These are phyloP conservation scores for Eidolon dupreanum DNA, from an alignment of 2,797 vertebrate genomes.

Conservation along the genomic window DNA sequence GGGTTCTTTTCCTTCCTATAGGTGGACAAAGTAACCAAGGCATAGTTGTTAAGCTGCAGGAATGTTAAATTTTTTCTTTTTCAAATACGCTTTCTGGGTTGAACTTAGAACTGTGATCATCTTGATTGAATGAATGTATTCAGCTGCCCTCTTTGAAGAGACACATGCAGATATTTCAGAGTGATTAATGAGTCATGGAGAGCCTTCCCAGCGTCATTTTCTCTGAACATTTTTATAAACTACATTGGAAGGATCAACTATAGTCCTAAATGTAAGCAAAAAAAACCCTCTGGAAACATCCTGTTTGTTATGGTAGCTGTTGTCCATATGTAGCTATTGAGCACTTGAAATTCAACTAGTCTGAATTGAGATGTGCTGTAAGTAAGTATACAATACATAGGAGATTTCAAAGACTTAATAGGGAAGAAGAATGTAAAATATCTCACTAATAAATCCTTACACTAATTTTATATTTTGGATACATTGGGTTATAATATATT, in stretches of 20 bases:
- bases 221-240: conserved; percentile 12
- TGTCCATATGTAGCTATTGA: not conserved
- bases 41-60: not conserved
- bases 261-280: not conserved
- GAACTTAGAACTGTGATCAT: not conserved
- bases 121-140: not conserved
- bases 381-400: not conserved
- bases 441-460: not conserved
- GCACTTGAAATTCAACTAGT: not conserved
- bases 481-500: not conserved
- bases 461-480: not conserved
- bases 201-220: not conserved
- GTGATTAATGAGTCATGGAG: not conserved
- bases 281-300: not conserved
- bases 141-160: not conserved
- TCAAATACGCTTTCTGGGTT: not conserved
- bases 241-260: not conserved
- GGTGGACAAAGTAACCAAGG: not conserved
- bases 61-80: not conserved
- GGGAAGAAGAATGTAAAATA: not conserved
- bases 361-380: not conserved
- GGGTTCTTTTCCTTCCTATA: not conserved
- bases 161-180: not conserved
- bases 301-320: not conserved
- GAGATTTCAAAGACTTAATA: not conserved